Evolutionary conservation across 2,888 invertebrate species (phyloP).

Genomic region (Hypolimnas misippus): DNA sequence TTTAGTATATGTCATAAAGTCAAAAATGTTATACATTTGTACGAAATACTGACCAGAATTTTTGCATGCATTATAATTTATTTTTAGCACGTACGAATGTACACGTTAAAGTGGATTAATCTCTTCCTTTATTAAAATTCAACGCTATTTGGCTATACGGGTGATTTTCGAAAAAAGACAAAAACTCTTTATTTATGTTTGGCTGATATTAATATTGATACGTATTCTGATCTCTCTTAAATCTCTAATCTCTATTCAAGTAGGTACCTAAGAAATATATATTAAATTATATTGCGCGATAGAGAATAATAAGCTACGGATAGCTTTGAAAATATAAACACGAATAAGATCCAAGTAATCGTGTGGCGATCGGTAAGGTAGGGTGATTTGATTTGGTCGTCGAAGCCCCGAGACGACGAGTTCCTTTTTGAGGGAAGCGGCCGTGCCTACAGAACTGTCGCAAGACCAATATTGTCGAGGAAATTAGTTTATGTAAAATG

Average conservation of each 20-base stretch:
- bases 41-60: not conserved
- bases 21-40: no score
- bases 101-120: no score
- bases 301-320: not conserved
- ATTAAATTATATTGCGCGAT: no score
- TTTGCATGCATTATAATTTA: not conserved
- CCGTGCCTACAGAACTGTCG: slow-evolving; percentile 79
- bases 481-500: slow-evolving; percentile 84
- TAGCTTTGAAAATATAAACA: slow-evolving; percentile 42
- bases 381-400: slow-evolving; percentile 81
- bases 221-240: no score
- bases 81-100: not conserved
- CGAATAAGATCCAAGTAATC: slow-evolving; percentile 70
- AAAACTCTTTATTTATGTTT: no score
- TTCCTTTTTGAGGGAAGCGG: slow-evolving; percentile 76
- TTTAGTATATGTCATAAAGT: no score
- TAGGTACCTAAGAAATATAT: no score
- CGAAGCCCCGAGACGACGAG: slow-evolving; percentile 70
- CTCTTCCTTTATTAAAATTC: not conserved
- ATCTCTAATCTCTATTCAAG: no score
- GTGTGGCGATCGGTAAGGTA: slow-evolving; percentile 77
- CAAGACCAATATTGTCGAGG: slow-evolving; percentile 82
- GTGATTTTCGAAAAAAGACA: no score
- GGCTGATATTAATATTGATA: no score
- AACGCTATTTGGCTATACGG: not conserved